A percentile compares a stretch with the other conserved stretches of the same genome.
phyloP scores from a whole-genome alignment of 2,888 invertebrate species.

The Limnephilus auricula region DNA sequence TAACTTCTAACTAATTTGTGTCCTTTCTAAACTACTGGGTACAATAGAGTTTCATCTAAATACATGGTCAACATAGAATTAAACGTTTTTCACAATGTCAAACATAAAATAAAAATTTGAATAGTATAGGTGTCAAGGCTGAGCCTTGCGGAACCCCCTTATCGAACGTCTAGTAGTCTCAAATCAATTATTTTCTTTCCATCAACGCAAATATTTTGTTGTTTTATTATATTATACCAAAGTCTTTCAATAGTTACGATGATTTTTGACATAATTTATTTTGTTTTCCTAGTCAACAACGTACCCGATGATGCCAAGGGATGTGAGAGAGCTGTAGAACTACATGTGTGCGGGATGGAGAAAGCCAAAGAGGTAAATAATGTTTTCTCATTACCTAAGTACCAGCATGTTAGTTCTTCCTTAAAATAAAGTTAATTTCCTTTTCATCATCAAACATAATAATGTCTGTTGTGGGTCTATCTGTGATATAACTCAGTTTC shows the following conservation, averaged over 20 bases:
- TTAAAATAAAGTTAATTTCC: neutral
- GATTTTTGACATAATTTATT: neutral
- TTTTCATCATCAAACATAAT: neutral
- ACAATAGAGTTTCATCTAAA: neutral
- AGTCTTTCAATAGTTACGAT: too few species aligned
- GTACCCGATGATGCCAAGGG: slow-evolving; percentile 72
- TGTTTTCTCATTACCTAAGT: neutral
- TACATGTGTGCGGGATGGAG: slow-evolving; percentile 72
- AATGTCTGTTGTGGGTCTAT: too few species aligned
- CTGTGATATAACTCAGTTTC: too few species aligned
- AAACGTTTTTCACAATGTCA: neutral
- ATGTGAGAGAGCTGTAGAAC: slow-evolving; percentile 72
- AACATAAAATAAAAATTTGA: neutral
- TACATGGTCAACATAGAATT: too few species aligned
- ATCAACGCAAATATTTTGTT: neutral
- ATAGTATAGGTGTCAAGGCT: neutral
- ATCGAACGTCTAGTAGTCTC: neutral
- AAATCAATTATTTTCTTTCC: neutral
- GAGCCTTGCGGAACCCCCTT: neutral
- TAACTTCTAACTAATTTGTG: neutral
- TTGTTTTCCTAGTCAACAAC: slow-evolving; percentile 71
- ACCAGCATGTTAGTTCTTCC: neutral
- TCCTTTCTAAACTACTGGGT: neutral
- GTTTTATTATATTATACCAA: neutral
- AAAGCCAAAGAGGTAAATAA: slow-evolving; percentile 71